Percentiles rank a stretch among this genome's conserved stretches.
Conservation (phyloP, 2,113 vertebrate genomes). For the Calcarius ornatus region DNA sequence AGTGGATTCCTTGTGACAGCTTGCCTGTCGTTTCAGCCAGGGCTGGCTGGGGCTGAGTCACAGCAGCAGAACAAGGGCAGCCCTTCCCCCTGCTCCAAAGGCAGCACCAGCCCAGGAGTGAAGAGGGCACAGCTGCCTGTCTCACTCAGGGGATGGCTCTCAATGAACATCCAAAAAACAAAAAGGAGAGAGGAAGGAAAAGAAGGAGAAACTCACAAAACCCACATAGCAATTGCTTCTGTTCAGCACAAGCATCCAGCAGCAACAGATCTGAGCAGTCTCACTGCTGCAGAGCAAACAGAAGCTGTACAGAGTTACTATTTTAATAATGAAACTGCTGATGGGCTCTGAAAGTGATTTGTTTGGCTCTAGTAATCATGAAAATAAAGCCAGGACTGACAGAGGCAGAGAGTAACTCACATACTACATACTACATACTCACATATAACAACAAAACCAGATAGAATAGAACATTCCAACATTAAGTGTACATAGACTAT, state of each 20-base stretch:
- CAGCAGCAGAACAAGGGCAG: neutral
- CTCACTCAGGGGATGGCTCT: neutral
- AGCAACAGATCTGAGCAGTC: neutral
- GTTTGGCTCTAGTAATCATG: neutral
- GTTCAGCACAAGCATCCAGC: neutral
- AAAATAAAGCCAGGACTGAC: neutral
- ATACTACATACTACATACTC: neutral
- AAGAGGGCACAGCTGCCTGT: neutral
- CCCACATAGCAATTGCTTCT: rapidly evolving
- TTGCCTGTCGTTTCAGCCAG: neutral
- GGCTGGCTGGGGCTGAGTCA: constrained; percentile 26
- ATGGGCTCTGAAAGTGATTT: neutral
- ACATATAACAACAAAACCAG: neutral
- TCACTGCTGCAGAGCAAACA: neutral
- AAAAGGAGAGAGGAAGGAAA: neutral
- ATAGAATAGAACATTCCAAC: neutral
- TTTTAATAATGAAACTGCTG: neutral
- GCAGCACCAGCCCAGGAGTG: neutral
- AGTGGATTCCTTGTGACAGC: constrained; percentile 38
- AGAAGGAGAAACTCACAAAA: rapidly evolving
- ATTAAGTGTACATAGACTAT: too few relatives aligned
- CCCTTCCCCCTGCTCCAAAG: neutral
- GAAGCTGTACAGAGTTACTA: neutral
- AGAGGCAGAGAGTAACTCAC: neutral
- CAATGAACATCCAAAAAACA: neutral